Conservation (phyloP, 2,797 vertebrate species). For the Okamejei kenojei region DNA sequence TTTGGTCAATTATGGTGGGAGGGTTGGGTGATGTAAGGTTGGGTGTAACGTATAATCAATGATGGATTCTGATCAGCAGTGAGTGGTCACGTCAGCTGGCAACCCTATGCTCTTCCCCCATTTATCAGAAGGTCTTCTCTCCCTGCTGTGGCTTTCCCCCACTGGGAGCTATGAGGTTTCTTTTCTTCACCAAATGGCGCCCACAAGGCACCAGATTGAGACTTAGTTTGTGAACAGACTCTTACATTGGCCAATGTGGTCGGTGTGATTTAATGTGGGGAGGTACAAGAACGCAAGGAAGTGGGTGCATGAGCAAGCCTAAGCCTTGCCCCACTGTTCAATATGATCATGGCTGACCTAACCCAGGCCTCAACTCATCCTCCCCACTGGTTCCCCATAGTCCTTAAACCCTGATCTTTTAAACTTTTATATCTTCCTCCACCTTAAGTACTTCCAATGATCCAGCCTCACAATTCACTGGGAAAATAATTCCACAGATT, state of each 20-base stretch:
- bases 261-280: not conserved
- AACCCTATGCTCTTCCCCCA: not conserved
- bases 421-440: no score
- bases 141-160: not conserved
- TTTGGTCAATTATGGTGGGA: not conserved
- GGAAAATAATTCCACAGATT: no score
- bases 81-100: not conserved
- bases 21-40: not conserved
- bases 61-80: not conserved
- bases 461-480: no score
- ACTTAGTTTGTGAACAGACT: not conserved
- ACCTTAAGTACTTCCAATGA: no score
- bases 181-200: not conserved
- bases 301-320: no score
- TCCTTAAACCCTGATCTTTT: no score
- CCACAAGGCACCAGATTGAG: no score
- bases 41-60: not conserved
- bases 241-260: not conserved
- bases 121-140: not conserved
- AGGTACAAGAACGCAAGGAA: no score
- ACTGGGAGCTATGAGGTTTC: not conserved
- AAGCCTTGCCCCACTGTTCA: no score
- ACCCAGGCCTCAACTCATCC: no score
- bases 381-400: no score
- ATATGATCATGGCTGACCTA: no score